Percentiles rank a stretch among this genome's conserved stretches.
These are phyloP conservation scores for Todiramphus chloris DNA, from an alignment of 2,113 vertebrate species.

Conservation along the genomic window DNA sequence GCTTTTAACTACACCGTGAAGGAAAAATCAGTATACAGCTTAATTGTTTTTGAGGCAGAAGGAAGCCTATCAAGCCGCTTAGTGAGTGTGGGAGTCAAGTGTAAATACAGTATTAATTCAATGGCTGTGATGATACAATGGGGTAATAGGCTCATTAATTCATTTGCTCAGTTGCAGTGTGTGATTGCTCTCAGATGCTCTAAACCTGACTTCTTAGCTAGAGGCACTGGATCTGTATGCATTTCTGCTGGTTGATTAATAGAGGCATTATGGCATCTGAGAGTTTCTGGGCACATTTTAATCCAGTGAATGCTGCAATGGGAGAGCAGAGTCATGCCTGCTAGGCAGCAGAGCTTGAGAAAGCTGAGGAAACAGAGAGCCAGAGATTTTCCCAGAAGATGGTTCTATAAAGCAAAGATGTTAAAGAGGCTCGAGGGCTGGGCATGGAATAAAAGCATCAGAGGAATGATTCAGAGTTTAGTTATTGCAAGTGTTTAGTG, in stretches of 20 bases:
- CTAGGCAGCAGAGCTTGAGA: slow-evolving; percentile 10
- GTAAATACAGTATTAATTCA: slow-evolving; percentile 62
- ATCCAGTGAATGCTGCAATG: slow-evolving; percentile 26
- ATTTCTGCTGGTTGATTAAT: slow-evolving; percentile 53
- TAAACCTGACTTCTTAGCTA: slow-evolving; percentile 32
- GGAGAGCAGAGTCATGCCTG: slow-evolving; percentile 37
- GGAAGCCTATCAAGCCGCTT: slow-evolving; percentile 73
- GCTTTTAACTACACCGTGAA: slow-evolving; percentile 56
- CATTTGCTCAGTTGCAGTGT: slow-evolving; percentile 19
- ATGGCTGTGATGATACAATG: slow-evolving; percentile 49
- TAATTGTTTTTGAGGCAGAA: slow-evolving; percentile 73
- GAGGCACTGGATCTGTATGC: not conserved
- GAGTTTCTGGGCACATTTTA: slow-evolving; percentile 52
- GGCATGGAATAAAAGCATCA: slow-evolving; percentile 26
- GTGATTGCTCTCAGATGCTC: slow-evolving; percentile 54
- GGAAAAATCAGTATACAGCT: slow-evolving; percentile 79
- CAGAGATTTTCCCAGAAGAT: slow-evolving; percentile 35
- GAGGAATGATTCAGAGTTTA: not conserved
- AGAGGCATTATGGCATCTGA: slow-evolving; percentile 35
- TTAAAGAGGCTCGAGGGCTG: slow-evolving; percentile 46
- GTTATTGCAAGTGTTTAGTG: slow-evolving; percentile 53
- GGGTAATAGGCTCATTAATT: slow-evolving; percentile 61
- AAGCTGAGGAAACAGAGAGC: not conserved
- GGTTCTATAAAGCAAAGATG: slow-evolving; percentile 40
- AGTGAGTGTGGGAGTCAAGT: slow-evolving; percentile 76